A percentile compares a stretch with the other conserved stretches of the same genome.
phyloP scores from a whole-genome alignment of 1,140 invertebrate species.

The Halesus radiatus region DNA sequence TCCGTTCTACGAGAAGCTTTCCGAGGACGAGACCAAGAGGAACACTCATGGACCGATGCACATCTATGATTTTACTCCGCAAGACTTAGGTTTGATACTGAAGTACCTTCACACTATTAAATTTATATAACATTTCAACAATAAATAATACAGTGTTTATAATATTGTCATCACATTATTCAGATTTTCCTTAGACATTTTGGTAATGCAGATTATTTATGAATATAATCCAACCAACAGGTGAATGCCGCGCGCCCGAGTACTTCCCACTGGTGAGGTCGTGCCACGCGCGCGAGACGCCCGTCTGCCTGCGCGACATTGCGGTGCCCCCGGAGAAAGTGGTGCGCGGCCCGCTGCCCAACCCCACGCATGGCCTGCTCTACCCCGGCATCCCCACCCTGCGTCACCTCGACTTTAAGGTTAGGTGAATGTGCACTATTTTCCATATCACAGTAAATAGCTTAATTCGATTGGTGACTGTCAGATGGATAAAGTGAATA shows the following conservation, averaged over 20 bases:
- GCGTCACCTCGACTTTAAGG: conserved; percentile 84
- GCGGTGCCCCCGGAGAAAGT: conserved; percentile 74
- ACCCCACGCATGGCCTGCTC: conserved; percentile 78
- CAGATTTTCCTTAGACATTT: no score
- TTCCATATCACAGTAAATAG: no score
- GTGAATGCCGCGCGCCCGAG: conserved; percentile 68
- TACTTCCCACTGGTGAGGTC: conserved; percentile 77
- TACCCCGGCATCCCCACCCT: conserved; percentile 94
- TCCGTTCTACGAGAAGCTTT: conserved; percentile 77
- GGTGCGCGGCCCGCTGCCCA: conserved; percentile 81
- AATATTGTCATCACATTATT: no score
- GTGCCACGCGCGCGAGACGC: conserved; percentile 72
- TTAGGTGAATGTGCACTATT: conserved; percentile 57
- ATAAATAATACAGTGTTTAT: no score
- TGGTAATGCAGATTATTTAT: no score
- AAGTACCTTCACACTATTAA: not conserved
- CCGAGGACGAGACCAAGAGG: conserved; percentile 79
- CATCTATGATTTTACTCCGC: conserved; percentile 78
- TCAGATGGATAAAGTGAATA: no score
- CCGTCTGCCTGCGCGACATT: conserved; percentile 74
- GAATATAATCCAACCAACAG: no score
- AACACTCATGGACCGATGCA: conserved; percentile 91
- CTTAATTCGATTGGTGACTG: no score
- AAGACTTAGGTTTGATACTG: conserved; percentile 70
- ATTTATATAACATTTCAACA: no score